These are phyloP conservation scores for Brachyhypopomus occidentalis DNA, from an alignment of 2,113 vertebrate species.

Conservation along the genomic window DNA sequence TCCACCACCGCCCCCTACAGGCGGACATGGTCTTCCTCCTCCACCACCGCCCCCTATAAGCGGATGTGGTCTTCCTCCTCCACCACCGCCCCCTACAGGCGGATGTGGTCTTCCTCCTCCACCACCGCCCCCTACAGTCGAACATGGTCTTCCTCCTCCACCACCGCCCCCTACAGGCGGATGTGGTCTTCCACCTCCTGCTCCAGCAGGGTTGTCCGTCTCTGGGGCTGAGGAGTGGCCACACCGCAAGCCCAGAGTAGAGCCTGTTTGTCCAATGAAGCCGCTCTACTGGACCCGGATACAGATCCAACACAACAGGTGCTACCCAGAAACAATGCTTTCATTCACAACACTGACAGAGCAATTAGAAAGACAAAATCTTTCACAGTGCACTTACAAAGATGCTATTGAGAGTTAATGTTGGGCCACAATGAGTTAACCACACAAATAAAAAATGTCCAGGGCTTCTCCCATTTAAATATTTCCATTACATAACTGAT, in stretches of 20 bases:
- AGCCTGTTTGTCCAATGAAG: slow-evolving; percentile 91
- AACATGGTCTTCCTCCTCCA: slow-evolving; percentile 58
- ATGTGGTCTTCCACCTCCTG: slow-evolving; percentile 60
- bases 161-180: slow-evolving; percentile 45
- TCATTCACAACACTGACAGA: not conserved
- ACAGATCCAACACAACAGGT: slow-evolving; percentile 89
- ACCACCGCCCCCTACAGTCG: slow-evolving; percentile 13
- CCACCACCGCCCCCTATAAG: slow-evolving; percentile 44
- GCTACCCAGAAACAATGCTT: slow-evolving; percentile 46
- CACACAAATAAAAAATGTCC: not conserved
- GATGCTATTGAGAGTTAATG: not conserved
- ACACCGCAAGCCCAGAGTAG: slow-evolving; percentile 83
- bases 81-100: too few relatives aligned
- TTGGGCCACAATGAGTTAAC: not conserved
- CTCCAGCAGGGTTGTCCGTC: slow-evolving; percentile 46
- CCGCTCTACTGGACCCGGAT: slow-evolving; percentile 96
- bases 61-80: slow-evolving; percentile 43
- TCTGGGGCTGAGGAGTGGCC: slow-evolving; percentile 67
- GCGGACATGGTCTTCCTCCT: slow-evolving; percentile 26
- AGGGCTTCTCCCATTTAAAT: not conserved
- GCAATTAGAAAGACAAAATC: not conserved
- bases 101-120: slow-evolving; percentile 17
- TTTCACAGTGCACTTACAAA: not conserved
- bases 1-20: slow-evolving; percentile 16
- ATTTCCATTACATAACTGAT: not conserved